Conservation (phyloP, 2,888 invertebrate species). For the Autographa pulchrina region DNA sequence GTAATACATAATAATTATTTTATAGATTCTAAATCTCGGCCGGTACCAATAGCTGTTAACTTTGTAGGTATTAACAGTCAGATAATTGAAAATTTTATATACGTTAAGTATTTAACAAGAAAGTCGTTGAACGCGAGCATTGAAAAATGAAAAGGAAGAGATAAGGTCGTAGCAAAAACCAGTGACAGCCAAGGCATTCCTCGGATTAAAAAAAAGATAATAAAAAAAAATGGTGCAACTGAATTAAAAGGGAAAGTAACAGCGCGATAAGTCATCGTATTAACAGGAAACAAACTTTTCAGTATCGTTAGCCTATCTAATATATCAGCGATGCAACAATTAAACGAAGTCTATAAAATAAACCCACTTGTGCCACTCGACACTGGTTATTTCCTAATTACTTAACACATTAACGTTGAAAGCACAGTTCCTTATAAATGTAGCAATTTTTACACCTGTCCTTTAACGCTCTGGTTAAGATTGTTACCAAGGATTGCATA, state of each 20-base stretch:
- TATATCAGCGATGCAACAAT: constrained; percentile 36
- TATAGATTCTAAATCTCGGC: too few species aligned
- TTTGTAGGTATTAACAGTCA: too few species aligned
- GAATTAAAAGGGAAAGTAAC: constrained; percentile 24
- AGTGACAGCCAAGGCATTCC: too few species aligned
- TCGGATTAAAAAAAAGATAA: too few species aligned
- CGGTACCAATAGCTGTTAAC: too few species aligned
- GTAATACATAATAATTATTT: too few species aligned
- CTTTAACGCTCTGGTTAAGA: constrained; percentile 82
- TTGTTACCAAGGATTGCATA: constrained; percentile 76
- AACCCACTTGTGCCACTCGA: constrained; percentile 37
- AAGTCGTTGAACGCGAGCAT: too few species aligned
- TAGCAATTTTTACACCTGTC: constrained; percentile 65
- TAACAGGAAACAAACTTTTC: constrained; percentile 26
- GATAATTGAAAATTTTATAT: too few species aligned
- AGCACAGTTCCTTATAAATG: constrained; percentile 60
- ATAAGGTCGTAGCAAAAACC: too few species aligned
- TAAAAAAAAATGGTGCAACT: constrained; percentile 4
- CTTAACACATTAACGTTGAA: constrained; percentile 44
- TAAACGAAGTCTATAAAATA: constrained; percentile 23
- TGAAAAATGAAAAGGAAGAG: too few species aligned
- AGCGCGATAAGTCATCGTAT: constrained; percentile 18
- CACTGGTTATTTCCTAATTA: constrained; percentile 53
- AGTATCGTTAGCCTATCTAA: constrained; percentile 21
- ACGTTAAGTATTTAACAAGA: too few species aligned